These are phyloP conservation scores for Hemaris fuciformis DNA, from an alignment of 2,888 invertebrate species.

Conservation along the genomic window DNA sequence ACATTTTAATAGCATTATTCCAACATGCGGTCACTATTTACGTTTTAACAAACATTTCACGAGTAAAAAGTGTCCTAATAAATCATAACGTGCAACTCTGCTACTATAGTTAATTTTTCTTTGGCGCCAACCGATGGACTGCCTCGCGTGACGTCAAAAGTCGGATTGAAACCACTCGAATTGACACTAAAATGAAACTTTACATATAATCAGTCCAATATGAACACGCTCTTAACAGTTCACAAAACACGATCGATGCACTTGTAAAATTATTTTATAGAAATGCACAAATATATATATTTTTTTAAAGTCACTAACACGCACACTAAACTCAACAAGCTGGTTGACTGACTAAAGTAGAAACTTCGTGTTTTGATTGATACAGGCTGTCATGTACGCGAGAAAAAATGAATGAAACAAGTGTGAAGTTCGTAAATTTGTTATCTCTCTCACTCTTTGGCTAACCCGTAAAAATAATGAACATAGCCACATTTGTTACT, in stretches of 20 bases:
- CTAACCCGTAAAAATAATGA: not conserved
- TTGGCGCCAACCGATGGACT: slow-evolving; percentile 68
- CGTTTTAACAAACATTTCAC: slow-evolving; percentile 57
- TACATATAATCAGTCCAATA: slow-evolving; percentile 30
- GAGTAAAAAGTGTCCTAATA: slow-evolving; percentile 44
- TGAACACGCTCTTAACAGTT: slow-evolving; percentile 39
- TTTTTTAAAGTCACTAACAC: slow-evolving; percentile 10
- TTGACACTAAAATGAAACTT: slow-evolving; percentile 49
- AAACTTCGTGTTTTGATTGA: slow-evolving; percentile 51
- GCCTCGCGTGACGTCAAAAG: slow-evolving; percentile 71
- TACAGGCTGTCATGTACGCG: slow-evolving; percentile 19
- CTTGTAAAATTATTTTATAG: slow-evolving; percentile 30
- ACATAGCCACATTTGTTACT: not conserved
- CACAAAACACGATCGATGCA: slow-evolving; percentile 48
- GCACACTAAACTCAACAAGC: slow-evolving; percentile 39
- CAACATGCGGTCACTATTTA: slow-evolving; percentile 54
- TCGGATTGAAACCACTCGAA: slow-evolving; percentile 67
- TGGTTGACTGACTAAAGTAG: slow-evolving; percentile 39
- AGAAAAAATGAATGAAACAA: slow-evolving; percentile 47
- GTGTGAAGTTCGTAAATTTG: slow-evolving; percentile 42
- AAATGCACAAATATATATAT: slow-evolving; percentile 31
- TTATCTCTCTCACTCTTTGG: slow-evolving; percentile 28
- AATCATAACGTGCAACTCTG: slow-evolving; percentile 50
- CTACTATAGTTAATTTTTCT: slow-evolving; percentile 39
- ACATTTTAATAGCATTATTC: slow-evolving; percentile 77